Evolutionary conservation across 2,797 vertebrate species (phyloP).

Genomic region (Menidia menidia): DNA sequence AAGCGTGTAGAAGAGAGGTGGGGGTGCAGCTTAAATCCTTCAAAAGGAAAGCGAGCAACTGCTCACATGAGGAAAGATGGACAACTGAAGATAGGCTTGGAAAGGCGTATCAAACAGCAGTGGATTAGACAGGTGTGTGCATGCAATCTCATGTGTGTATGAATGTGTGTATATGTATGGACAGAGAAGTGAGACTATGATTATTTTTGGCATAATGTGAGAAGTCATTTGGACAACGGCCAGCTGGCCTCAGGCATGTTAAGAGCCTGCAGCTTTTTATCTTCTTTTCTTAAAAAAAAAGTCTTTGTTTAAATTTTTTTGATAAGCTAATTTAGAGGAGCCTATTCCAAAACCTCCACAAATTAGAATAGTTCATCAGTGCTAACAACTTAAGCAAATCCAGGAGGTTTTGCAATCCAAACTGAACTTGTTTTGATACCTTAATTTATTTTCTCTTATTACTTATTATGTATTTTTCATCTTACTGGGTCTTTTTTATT

Average conservation of each 20-base stretch:
- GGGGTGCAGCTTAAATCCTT: constrained; percentile 65
- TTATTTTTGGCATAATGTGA: constrained; percentile 73
- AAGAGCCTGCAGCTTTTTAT: constrained; percentile 40
- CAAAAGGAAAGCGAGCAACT: constrained; percentile 70
- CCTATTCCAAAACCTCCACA: constrained; percentile 31
- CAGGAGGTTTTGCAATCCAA: not conserved
- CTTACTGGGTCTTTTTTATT: no score
- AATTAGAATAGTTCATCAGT: constrained; percentile 11
- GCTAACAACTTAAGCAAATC: not conserved
- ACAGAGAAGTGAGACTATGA: constrained; percentile 68
- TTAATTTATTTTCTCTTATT: no score
- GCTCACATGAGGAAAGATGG: constrained; percentile 76
- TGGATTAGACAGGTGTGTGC: constrained; percentile 78
- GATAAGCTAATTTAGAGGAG: constrained; percentile 24
- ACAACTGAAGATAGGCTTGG: constrained; percentile 79
- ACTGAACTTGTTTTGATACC: no score
- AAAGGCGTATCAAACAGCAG: constrained; percentile 75
- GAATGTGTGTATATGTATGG: constrained; percentile 58
- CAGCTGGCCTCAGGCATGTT: constrained; percentile 69
- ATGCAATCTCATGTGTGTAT: constrained; percentile 37
- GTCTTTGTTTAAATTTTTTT: constrained; percentile 29
- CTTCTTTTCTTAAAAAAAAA: constrained; percentile 1
- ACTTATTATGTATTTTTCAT: no score
- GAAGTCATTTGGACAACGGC: constrained; percentile 68
- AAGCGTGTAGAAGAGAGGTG: constrained; percentile 30